Evolutionary conservation across 2,888 invertebrate species (phyloP), one percentile per base, ranked within the genome.

Genomic region (Hetaerina titia): DNA sequence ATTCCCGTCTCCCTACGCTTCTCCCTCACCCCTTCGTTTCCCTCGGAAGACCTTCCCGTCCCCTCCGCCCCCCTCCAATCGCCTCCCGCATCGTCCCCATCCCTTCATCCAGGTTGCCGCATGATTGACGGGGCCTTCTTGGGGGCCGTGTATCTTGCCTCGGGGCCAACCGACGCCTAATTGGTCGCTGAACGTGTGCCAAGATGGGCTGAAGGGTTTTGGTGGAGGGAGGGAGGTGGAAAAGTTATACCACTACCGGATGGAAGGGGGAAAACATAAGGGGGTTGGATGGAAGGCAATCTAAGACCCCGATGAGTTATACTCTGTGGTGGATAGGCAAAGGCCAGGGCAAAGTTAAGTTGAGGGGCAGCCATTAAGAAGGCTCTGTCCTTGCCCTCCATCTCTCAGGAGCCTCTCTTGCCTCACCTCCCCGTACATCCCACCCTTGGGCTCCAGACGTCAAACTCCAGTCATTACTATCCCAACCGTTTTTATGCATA

Each of bases 131-230:
- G 92, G 92, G 57, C 92, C 92, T 92, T 92, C 92, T 74, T 74
- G 92, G 92, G 92, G 69, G 56, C 92, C 92, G 69, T 92, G 92
- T 92, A 92, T 92, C 92, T 92, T 92, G 92, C 92, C 92, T 92
- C 92, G 69, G 92, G 92, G 56, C 92, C 92, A 69, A 92, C 69
- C 92, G 74, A 92, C 92, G 92, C 92, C 92, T 92, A 92, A 92
- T 92, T 92, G 92, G 92, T 92, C 92, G 69, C 92, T 69, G 92
- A 92, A 92, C 92, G 92, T 92, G 92, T 92, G 92, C 92, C 92
- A 92, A 92, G 92, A 69, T 64, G 92, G 92, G 92, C 56, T 15
- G 92, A 56, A 57, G 56, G 89, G 89, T 58, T 56, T 58, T 7
- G 57, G 57, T 13, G 22, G 89, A n/a, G 58, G 58, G 56, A 15